Percentiles rank a stretch among this genome's conserved stretches.
These are phyloP conservation scores for Rhizoglyphus robini DNA, from an alignment of 1,140 invertebrate genomes.

Conservation along the genomic window DNA sequence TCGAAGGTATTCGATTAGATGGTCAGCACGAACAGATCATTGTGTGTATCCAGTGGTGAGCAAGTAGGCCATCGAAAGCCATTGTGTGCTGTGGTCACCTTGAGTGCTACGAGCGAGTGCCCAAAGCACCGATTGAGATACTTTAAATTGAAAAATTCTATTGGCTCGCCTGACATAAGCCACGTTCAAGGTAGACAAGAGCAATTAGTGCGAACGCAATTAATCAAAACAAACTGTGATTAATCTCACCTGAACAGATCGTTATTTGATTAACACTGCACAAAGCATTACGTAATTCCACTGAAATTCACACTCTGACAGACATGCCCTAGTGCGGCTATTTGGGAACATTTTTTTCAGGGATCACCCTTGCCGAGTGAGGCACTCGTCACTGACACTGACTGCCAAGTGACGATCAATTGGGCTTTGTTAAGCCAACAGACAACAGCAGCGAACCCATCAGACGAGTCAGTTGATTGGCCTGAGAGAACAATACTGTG, in stretches of 20 bases:
- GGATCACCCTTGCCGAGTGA: no score
- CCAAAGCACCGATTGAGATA: not conserved
- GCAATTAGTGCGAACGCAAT: not conserved
- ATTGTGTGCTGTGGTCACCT: not conserved
- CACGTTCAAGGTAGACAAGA: slow-evolving; percentile 7
- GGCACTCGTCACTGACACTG: no score
- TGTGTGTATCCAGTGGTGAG: not conserved
- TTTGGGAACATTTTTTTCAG: no score
- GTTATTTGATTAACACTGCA: not conserved
- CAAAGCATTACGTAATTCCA: not conserved
- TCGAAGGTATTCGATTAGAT: not conserved
- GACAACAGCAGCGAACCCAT: no score
- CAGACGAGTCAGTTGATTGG: no score
- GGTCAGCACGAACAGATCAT: not conserved
- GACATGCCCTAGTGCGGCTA: no score
- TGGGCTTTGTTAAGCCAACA: no score
- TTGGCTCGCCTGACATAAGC: not conserved
- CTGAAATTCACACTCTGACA: no score
- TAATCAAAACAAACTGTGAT: not conserved
- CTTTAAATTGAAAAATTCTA: slow-evolving; percentile 9
- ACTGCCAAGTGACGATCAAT: no score
- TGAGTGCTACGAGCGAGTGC: not conserved
- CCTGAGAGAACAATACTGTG: no score
- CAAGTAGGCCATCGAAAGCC: not conserved
- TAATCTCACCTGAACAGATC: not conserved